A percentile compares a stretch with the other conserved stretches of the same genome.
Conservation (phyloP, 2,113 vertebrate genomes). For the Triplophysa rosa region DNA sequence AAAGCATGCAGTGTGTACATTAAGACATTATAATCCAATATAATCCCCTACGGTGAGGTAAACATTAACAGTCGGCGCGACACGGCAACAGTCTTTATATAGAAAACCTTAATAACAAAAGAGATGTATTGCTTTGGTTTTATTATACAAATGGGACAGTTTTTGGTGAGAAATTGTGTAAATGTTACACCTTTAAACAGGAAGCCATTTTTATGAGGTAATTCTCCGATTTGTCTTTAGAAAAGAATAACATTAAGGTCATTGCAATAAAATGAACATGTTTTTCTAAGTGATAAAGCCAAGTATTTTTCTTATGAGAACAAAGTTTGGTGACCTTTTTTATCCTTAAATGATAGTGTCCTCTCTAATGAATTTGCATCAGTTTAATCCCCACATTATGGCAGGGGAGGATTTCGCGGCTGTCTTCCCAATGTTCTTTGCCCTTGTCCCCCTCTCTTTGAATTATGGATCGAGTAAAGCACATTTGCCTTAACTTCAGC, state of each 20-base stretch:
- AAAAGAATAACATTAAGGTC: too few species aligned
- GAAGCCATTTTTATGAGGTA: background rate
- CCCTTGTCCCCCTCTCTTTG: constrained; percentile 61
- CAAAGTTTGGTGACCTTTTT: constrained; percentile 6
- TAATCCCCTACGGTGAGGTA: too few species aligned
- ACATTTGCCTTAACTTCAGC: constrained; percentile 71
- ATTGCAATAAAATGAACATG: too few species aligned
- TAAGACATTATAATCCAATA: too few species aligned
- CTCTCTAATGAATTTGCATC: constrained; percentile 22
- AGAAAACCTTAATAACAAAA: background rate
- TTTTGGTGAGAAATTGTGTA: background rate
- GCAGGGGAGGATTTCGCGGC: constrained; percentile 16
- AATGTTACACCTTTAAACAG: background rate
- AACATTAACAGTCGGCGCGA: background rate
- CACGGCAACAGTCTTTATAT: background rate
- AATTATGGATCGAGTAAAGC: constrained; percentile 68
- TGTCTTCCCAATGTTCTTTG: constrained; percentile 67
- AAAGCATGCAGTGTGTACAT: too few species aligned
- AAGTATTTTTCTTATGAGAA: background rate
- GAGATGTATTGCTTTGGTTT: background rate
- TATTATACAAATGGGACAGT: background rate
- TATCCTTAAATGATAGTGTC: constrained; percentile 21
- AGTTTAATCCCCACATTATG: constrained; percentile 9
- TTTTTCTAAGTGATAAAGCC: background rate
- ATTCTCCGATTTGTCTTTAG: background rate